Evolutionary conservation across 1,140 invertebrate genomes (phyloP).

Genomic region (Archegozetes longisetosus): DNA sequence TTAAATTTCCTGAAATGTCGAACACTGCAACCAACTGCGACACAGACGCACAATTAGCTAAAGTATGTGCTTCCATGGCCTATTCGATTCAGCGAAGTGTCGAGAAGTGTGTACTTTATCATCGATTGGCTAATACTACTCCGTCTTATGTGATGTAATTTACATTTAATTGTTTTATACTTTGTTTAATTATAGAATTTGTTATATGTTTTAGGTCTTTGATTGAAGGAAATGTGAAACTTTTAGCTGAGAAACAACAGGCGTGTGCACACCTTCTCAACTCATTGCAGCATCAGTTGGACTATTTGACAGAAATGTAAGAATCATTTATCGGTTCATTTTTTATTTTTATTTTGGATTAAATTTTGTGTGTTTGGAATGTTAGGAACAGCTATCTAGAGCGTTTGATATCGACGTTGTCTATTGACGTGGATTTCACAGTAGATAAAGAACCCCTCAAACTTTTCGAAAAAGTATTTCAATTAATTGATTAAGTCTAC

Average conservation of each 20-base stretch:
- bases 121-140: conserved; percentile 32
- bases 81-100: conserved; percentile 63
- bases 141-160: conserved; percentile 30
- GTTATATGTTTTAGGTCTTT: too few species aligned
- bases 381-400: not conserved
- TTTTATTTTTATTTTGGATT: not conserved
- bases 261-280: conserved; percentile 11
- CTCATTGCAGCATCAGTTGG: conserved; percentile 11
- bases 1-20: conserved; percentile 68
- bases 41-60: conserved; percentile 71
- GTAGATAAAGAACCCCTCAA: not conserved
- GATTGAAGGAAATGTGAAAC: conserved; percentile 19
- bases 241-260: conserved; percentile 16
- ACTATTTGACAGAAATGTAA: conserved; percentile 5
- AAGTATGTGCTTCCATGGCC: conserved; percentile 69
- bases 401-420: not conserved
- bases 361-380: too few species aligned
- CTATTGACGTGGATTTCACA: not conserved
- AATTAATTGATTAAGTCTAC: not conserved
- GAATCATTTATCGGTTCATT: not conserved
- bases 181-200: conserved; percentile 6
- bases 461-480: not conserved
- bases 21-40: conserved; percentile 59
- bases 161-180: not conserved
- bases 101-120: conserved; percentile 45